Percentiles rank a stretch among this genome's conserved stretches.
phyloP scores from a whole-genome alignment of 2,888 invertebrate species.

The Lasioglossum zephyrum region DNA sequence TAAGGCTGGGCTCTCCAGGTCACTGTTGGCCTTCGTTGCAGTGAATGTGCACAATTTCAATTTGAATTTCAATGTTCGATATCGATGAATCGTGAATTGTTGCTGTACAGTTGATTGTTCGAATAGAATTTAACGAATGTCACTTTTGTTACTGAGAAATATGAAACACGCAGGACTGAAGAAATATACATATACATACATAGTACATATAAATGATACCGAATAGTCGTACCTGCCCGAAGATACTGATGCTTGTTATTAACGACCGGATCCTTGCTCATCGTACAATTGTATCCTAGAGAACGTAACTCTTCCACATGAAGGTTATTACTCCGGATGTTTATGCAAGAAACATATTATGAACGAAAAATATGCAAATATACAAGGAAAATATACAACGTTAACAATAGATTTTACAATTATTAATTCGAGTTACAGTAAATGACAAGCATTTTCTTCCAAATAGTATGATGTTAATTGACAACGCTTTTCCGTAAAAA shows the following conservation, averaged over 20 bases:
- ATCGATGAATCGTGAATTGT: not conserved
- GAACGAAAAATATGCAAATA: no score
- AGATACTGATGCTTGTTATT: slow-evolving; percentile 20
- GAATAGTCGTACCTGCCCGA: slow-evolving; percentile 29
- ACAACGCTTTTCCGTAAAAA: no score
- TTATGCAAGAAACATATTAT: no score
- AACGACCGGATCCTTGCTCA: slow-evolving; percentile 16
- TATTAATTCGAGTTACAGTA: no score
- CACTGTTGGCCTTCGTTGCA: not conserved
- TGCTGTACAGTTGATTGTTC: slow-evolving; percentile 21
- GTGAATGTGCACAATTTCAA: not conserved
- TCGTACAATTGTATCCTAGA: slow-evolving; percentile 23
- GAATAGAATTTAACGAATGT: slow-evolving; percentile 8
- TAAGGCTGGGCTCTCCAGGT: not conserved
- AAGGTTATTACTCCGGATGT: not conserved
- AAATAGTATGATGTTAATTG: no score
- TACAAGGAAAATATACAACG: no score
- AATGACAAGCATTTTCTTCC: no score
- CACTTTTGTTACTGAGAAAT: slow-evolving; percentile 29
- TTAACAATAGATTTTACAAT: no score
- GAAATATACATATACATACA: not conserved
- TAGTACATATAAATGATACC: not conserved
- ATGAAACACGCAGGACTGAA: slow-evolving; percentile 31
- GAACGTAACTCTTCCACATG: slow-evolving; percentile 3
- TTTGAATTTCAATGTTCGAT: not conserved